Conservation (phyloP, 2,888 invertebrate genomes). For the Neuroscelio doddi region DNA sequence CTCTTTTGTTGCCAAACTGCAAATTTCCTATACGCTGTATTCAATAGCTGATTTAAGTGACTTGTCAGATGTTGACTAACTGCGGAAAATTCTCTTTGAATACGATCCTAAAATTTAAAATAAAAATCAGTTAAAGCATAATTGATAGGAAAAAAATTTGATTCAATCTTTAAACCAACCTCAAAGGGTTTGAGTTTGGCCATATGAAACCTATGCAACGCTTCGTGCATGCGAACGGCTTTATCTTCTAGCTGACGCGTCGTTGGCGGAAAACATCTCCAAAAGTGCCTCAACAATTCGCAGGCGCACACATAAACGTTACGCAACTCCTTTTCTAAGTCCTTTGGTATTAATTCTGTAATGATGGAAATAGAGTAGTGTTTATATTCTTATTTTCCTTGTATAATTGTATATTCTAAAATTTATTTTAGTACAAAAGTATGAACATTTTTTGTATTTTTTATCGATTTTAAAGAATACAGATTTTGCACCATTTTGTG, state of each 20-base stretch:
- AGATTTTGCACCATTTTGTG: no score
- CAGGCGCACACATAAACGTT: constrained; percentile 89
- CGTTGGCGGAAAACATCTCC: constrained; percentile 92
- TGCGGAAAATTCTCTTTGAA: constrained; percentile 86
- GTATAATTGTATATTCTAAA: no score
- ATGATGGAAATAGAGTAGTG: constrained; percentile 35
- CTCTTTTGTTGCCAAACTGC: constrained; percentile 88
- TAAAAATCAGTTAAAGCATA: no score
- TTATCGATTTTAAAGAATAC: no score
- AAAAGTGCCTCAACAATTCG: constrained; percentile 94
- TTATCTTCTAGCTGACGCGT: constrained; percentile 84
- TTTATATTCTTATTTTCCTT: no score
- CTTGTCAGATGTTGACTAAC: constrained; percentile 85
- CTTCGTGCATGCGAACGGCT: constrained; percentile 90
- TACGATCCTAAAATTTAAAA: constrained; percentile 83
- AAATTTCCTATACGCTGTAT: constrained; percentile 89
- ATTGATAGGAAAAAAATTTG: no score
- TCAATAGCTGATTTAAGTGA: constrained; percentile 90
- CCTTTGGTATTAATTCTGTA: constrained; percentile 86
- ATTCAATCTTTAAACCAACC: no score
- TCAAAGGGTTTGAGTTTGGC: constrained; percentile 90
- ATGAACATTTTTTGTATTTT: no score
- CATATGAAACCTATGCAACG: constrained; percentile 89
- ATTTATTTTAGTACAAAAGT: no score
- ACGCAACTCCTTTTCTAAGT: constrained; percentile 87